phyloP scores from a whole-genome alignment of 2,888 invertebrate genomes.

The Leptopterna dolabrata region DNA sequence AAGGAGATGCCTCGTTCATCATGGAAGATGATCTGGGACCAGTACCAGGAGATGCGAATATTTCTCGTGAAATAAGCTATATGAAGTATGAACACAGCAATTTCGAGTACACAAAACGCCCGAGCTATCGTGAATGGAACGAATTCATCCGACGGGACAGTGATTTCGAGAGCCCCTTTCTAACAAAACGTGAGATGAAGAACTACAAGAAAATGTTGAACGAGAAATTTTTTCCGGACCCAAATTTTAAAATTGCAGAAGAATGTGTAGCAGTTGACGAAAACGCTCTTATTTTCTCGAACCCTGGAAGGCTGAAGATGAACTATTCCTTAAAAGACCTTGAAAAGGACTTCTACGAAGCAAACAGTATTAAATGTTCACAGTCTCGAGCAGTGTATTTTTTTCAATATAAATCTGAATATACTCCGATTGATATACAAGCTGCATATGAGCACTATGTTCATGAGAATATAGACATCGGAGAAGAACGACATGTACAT shows the following conservation, averaged over 20 bases:
- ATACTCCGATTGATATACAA: neutral
- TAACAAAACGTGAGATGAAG: neutral
- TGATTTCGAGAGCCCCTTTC: neutral
- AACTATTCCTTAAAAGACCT: neutral
- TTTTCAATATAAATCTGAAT: slow-evolving; percentile 19
- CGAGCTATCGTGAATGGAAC: neutral
- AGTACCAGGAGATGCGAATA: neutral
- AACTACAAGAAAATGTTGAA: neutral
- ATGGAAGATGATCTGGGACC: neutral
- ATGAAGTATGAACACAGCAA: neutral
- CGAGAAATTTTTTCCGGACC: neutral
- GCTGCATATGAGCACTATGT: neutral
- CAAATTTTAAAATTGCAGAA: neutral
- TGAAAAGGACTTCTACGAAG: neutral
- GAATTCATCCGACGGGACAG: neutral
- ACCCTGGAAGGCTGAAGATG: neutral
- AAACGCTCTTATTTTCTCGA: neutral
- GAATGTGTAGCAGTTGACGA: neutral
- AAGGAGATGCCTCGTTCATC: neutral
- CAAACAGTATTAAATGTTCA: neutral
- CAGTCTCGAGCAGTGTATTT: neutral
- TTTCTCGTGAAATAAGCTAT: no score
- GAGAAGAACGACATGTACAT: neutral
- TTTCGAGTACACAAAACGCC: neutral
- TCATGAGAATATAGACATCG: neutral